Evolutionary conservation across 2,113 vertebrate species (phyloP).

Genomic region (Papio anubis): DNA sequence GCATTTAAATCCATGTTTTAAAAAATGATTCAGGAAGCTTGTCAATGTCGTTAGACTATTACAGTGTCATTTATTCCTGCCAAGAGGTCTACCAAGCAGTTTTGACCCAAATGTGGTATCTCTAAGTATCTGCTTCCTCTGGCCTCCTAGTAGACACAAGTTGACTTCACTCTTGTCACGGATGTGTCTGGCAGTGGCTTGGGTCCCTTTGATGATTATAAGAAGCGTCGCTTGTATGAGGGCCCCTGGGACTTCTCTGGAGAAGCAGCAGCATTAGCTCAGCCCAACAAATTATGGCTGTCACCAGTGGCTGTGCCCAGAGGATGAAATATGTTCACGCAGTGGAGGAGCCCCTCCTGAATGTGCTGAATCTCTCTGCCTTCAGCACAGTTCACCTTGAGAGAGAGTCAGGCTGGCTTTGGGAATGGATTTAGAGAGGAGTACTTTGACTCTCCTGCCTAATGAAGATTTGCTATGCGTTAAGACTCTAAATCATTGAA

Average conservation of each 20-base stretch:
- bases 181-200: background rate
- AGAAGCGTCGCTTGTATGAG: background rate
- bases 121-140: background rate
- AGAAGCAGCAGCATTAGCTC: background rate
- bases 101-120: rapidly evolving
- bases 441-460: background rate
- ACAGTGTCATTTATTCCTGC: background rate
- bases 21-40: background rate
- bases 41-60: background rate
- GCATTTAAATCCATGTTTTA: background rate
- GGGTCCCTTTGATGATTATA: background rate
- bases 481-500: conserved; percentile 11
- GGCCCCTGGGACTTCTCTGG: background rate
- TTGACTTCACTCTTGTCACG: background rate
- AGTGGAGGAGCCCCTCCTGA: rapidly evolving
- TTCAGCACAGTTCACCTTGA: background rate
- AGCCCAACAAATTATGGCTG: background rate
- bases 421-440: background rate
- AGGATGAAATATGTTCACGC: rapidly evolving
- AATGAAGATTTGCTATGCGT: background rate
- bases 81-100: background rate
- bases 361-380: rapidly evolving
- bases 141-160: background rate
- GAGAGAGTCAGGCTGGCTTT: background rate
- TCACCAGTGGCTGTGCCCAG: background rate